phyloP scores from a whole-genome alignment of 2,888 invertebrate genomes.

The Caenorhabditis sp. region DNA sequence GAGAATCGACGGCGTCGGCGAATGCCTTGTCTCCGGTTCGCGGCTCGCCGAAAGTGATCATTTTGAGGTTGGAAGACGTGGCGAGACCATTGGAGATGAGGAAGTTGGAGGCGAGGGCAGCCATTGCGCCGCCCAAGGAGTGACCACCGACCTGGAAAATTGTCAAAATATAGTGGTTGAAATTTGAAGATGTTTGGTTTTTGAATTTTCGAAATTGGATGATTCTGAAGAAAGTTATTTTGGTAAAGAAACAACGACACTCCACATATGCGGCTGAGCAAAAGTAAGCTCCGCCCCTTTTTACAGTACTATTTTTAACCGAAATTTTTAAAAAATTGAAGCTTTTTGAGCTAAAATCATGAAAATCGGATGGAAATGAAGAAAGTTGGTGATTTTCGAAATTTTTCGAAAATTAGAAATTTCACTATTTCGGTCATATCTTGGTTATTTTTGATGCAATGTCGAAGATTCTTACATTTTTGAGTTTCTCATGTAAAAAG shows the following conservation, averaged over 20 bases:
- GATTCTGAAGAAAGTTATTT: neutral
- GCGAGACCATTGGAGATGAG: conserved; percentile 61
- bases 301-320: neutral
- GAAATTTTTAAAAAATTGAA: neutral
- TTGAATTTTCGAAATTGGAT: neutral
- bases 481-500: neutral
- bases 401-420: conserved; percentile 11
- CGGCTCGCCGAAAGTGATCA: conserved; percentile 79
- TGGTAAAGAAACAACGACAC: no score
- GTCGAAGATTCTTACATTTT: neutral
- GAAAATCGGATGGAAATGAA: neutral
- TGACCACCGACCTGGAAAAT: conserved; percentile 68
- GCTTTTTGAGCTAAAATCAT: neutral
- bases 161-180: no score
- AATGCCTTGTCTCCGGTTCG: conserved; percentile 74
- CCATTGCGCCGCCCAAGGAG: conserved; percentile 77
- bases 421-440: neutral
- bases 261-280: no score
- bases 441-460: neutral
- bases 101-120: conserved; percentile 71
- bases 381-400: conserved; percentile 7
- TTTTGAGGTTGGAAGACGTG: conserved; percentile 56
- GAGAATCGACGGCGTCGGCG: conserved; percentile 69
- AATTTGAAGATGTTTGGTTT: neutral
- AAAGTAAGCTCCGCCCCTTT: no score